phyloP scores from a whole-genome alignment of 2,888 invertebrate genomes.

The Scaptomyza reducta region DNA sequence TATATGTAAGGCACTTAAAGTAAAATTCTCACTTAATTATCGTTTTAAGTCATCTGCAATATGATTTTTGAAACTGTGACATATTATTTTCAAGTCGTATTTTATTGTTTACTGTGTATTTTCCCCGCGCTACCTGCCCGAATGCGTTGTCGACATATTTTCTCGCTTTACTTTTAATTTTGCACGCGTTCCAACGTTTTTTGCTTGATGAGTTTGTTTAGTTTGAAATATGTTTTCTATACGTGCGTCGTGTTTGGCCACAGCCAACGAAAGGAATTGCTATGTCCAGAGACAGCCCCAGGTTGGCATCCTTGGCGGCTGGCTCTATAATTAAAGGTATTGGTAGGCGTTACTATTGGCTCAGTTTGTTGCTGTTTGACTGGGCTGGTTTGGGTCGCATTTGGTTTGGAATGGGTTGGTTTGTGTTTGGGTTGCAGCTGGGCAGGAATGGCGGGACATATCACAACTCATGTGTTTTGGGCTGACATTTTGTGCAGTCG shows the following conservation, averaged over 20 bases:
- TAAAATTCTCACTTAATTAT: neutral
- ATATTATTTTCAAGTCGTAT: neutral
- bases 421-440: neutral
- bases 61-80: neutral
- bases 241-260: constrained; percentile 76
- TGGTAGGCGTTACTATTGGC: constrained; percentile 80
- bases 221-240: constrained; percentile 81
- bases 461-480: constrained; percentile 41
- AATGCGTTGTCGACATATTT: constrained; percentile 52
- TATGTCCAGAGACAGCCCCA: constrained; percentile 15
- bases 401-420: neutral
- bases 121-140: neutral
- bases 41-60: neutral
- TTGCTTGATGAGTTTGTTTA: constrained; percentile 76
- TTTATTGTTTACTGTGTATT: constrained; percentile 3
- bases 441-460: constrained; percentile 29
- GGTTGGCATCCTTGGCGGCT: constrained; percentile 47
- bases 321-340: constrained; percentile 77
- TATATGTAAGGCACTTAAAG: neutral
- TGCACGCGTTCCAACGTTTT: constrained; percentile 68
- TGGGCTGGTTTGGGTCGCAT: constrained; percentile 1
- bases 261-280: constrained; percentile 5
- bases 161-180: constrained; percentile 76
- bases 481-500: constrained; percentile 42
- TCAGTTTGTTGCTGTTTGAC: constrained; percentile 44